phyloP scores from a whole-genome alignment of 2,113 vertebrate species.

The Apus apus region DNA sequence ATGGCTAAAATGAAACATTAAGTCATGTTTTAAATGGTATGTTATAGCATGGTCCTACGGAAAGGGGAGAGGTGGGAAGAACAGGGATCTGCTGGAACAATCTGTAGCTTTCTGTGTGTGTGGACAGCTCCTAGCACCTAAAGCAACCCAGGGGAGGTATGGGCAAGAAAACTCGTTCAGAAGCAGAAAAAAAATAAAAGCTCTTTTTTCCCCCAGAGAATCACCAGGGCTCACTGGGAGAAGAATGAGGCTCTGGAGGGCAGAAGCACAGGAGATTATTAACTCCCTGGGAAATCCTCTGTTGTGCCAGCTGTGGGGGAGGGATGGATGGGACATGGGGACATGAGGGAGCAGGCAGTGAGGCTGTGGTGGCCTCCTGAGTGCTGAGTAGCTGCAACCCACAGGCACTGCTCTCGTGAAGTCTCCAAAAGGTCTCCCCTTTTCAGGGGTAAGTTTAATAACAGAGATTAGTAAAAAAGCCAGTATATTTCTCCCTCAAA shows the following conservation, averaged over 20 bases:
- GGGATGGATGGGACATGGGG: accelerated
- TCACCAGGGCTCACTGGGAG: neutral
- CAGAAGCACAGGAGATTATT: neutral
- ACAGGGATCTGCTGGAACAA: neutral
- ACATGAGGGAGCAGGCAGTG: neutral
- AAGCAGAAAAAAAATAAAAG: neutral
- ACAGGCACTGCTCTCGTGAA: neutral
- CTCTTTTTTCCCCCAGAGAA: neutral
- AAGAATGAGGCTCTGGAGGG: neutral
- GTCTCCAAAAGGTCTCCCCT: neutral
- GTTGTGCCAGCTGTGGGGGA: neutral
- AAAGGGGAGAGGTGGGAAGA: neutral
- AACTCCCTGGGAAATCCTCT: neutral
- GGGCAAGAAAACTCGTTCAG: neutral
- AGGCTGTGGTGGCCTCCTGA: neutral
- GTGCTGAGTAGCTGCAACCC: neutral
- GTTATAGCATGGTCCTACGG: neutral
- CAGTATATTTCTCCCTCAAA: neutral
- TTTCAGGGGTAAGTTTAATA: neutral
- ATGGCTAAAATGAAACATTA: neutral
- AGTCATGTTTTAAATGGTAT: neutral
- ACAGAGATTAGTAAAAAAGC: neutral
- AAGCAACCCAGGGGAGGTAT: neutral
- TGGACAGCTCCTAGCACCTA: neutral
- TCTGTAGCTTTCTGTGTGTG: neutral